Evolutionary conservation across 2,888 invertebrate genomes (phyloP).

Genomic region (Lottia scabra): DNA sequence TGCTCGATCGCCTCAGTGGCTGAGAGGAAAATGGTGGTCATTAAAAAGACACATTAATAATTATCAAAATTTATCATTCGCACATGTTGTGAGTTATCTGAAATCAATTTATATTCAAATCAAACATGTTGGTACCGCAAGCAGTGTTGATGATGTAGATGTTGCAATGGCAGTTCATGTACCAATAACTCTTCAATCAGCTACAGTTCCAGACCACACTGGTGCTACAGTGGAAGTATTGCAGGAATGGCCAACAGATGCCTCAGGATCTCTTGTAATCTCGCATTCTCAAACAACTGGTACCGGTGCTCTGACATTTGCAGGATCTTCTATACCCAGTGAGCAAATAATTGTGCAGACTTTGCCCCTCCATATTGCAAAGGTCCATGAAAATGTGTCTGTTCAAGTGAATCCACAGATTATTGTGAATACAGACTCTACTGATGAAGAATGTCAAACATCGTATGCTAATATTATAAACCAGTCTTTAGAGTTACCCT

Average conservation of each 20-base stretch:
- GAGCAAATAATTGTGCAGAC: constrained; percentile 66
- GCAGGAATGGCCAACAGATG: constrained; percentile 49
- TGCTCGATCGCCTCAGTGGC: constrained; percentile 71
- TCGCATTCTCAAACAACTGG: constrained; percentile 41
- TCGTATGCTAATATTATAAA: neutral
- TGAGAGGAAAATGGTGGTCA: constrained; percentile 72
- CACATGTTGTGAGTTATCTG: constrained; percentile 42
- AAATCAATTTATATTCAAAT: neutral
- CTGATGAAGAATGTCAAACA: constrained; percentile 24
- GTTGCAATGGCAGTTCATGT: constrained; percentile 21
- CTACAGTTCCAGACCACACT: constrained; percentile 33
- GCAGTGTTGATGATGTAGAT: constrained; percentile 18
- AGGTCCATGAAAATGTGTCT: constrained; percentile 41
- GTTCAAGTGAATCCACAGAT: constrained; percentile 55
- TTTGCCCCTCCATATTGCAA: constrained; percentile 38
- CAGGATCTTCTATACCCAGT: constrained; percentile 44
- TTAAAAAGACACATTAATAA: constrained; percentile 69
- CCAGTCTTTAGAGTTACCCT: neutral
- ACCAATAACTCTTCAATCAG: neutral
- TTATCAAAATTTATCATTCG: constrained; percentile 63
- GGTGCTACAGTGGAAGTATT: constrained; percentile 56
- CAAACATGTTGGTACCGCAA: neutral
- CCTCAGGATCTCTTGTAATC: constrained; percentile 52
- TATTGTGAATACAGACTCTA: constrained; percentile 48
- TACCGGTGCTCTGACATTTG: constrained; percentile 40